Evolutionary conservation across 92 coral and sea anemone genomes (phyloP), one percentile per base, ranked within the genome.

Genomic region (Hydrozoanthus gracilis): DNA sequence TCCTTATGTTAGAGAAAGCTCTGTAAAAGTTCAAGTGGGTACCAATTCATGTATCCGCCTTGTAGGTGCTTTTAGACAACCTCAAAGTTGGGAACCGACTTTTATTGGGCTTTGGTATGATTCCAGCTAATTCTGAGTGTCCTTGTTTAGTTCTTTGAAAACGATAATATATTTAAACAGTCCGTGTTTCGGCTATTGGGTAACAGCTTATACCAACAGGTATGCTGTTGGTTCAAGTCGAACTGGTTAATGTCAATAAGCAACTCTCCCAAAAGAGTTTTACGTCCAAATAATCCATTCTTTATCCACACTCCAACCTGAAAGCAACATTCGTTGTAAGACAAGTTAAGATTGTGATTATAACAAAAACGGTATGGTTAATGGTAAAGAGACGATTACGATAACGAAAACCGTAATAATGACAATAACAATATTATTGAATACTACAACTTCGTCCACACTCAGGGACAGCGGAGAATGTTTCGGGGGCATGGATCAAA

Each of bases 241-340:
- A 80, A 73, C 12, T 17, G 73, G 35, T 80, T 80, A 46, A 80
- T 80, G 14, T 80, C 74, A 49, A 80, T 50, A 61, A 64, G 44
- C 35, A 27, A 8, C 58, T 80, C 85, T 4, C 74, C 85, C 48
- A 80, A 9, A 9, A 65, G 73, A n/a, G 35, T 35, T 16, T 65
- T 80, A 44, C 85, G 72, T 64, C n/a, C 60, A 65, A 80, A 80
- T 11, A 80, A 4, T 15, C 73, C 73, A 16, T 65, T 69, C 20
- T 46, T 80, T 46, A 44, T 48, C 85, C 85, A 80, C 4, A 80
- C 85, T 80, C 85, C 85, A 15, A 80, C 73, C 85, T 80, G 46
- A 48, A 8, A 47, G 15, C 49, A 61, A 78, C 4, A 35, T 56
- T 7, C 48, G 62, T 69, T 69, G 35, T 12, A 45, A 20, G 4